Percentiles rank a stretch among this genome's conserved stretches.
Evolutionary conservation across 2,888 invertebrate species (phyloP).

Genomic region (Allolobophora icterica): DNA sequence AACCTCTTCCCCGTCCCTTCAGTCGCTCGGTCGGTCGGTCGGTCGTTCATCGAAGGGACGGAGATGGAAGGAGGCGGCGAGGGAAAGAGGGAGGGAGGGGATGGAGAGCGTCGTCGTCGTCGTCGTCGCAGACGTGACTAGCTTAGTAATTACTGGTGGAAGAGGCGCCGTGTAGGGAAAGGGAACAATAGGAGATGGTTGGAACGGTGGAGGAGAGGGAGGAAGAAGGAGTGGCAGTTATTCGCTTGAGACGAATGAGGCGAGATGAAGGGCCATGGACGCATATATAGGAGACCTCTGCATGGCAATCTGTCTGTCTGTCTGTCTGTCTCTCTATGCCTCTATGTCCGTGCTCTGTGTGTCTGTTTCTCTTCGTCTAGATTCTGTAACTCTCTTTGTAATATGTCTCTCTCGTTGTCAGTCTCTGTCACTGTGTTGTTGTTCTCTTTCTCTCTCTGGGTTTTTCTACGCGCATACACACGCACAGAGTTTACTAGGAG

Average conservation of each 20-base stretch:
- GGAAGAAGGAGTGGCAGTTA: background rate
- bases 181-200: background rate
- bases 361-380: too few relatives aligned
- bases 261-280: constrained; percentile 3
- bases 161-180: background rate
- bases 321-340: too few relatives aligned
- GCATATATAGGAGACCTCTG: background rate
- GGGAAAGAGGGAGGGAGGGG: background rate
- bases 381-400: too few relatives aligned
- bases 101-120: background rate
- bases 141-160: background rate
- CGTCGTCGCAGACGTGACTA: background rate
- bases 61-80: background rate
- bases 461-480: too few relatives aligned
- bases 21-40: background rate
- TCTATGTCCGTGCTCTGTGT: too few relatives aligned
- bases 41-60: background rate
- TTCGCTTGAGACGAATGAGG: background rate
- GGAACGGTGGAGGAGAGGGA: background rate
- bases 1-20: background rate
- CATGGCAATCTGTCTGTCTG: background rate
- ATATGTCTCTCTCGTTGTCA: too few relatives aligned
- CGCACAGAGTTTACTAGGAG: too few relatives aligned
- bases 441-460: too few relatives aligned
- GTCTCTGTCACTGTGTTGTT: too few relatives aligned